phyloP scores from a whole-genome alignment of 37 sponge, comb jelly and placozoan genomes.

The Ephydatia muelleri region DNA sequence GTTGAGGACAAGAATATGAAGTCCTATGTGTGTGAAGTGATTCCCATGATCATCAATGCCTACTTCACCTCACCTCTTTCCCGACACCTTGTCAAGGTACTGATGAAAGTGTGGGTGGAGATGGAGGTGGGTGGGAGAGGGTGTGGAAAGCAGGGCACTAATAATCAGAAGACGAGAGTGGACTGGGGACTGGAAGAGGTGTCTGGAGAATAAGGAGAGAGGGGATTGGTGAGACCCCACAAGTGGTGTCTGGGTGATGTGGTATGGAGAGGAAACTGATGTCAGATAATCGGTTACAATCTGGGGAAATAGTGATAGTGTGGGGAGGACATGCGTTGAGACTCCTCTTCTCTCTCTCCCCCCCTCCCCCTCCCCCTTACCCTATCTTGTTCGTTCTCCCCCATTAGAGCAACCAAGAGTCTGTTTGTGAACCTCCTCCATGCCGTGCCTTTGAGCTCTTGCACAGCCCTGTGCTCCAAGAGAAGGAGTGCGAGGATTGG shows the following conservation, averaged over 20 bases:
- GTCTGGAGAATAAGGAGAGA: too few species aligned
- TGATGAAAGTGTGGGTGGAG: slow-evolving; percentile 12
- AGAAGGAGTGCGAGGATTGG: slow-evolving; percentile 21
- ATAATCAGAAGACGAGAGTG: too few species aligned
- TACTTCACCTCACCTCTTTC: slow-evolving; percentile 82
- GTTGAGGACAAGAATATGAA: slow-evolving; percentile 27
- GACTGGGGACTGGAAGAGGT: too few species aligned
- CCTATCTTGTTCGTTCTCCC: not conserved
- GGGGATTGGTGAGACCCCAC: too few species aligned
- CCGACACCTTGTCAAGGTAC: slow-evolving; percentile 42
- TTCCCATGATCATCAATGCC: slow-evolving; percentile 65
- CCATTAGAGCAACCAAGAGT: not conserved
- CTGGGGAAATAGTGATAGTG: too few species aligned
- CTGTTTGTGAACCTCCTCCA: slow-evolving; percentile 33
- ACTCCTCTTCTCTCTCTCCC: slow-evolving; percentile 20
- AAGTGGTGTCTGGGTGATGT: too few species aligned
- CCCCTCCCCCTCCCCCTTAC: slow-evolving; percentile 9
- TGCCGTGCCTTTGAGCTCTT: slow-evolving; percentile 15
- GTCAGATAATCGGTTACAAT: too few species aligned
- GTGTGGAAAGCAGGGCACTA: not conserved
- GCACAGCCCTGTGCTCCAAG: slow-evolving; percentile 31
- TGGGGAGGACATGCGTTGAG: too few species aligned
- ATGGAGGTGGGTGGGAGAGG: not conserved
- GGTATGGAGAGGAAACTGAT: too few species aligned
- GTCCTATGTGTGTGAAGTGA: slow-evolving; percentile 55